Conservation (phyloP, 1,140 invertebrate genomes). For the Aphelenchoides fujianensis region DNA sequence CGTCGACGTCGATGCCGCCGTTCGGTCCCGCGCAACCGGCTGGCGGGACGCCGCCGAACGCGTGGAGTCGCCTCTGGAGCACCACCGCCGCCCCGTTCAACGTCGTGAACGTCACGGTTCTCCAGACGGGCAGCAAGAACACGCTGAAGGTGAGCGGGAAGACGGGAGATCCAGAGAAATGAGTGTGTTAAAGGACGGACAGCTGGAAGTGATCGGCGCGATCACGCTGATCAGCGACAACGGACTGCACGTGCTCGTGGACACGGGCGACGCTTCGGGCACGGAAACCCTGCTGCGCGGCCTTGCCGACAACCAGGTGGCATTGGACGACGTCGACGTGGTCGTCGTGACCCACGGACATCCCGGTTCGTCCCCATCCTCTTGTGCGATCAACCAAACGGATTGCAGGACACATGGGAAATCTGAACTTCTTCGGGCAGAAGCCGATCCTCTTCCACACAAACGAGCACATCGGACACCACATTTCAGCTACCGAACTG, state of each 20-base stretch:
- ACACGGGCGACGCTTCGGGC: conserved; percentile 49
- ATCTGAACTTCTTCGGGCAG: conserved; percentile 58
- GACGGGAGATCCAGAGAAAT: background rate
- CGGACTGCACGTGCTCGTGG: conserved; percentile 48
- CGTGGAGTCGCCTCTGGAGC: conserved; percentile 49
- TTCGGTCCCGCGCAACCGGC: conserved; percentile 19
- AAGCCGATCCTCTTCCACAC: conserved; percentile 54
- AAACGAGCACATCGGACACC: conserved; percentile 53
- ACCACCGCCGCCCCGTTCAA: conserved; percentile 41
- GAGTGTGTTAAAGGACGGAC: conserved; percentile 50
- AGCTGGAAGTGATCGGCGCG: conserved; percentile 46
- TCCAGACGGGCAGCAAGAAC: conserved; percentile 49
- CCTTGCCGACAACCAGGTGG: conserved; percentile 45
- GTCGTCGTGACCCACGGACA: conserved; percentile 56
- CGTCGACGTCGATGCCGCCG: conserved; percentile 10
- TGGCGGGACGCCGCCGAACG: conserved; percentile 27
- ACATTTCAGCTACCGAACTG: conserved; percentile 50
- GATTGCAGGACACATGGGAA: conserved; percentile 40
- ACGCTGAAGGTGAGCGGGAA: conserved; percentile 36
- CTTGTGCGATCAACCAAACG: too few species aligned
- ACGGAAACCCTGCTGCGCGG: conserved; percentile 52
- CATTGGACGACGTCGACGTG: conserved; percentile 47
- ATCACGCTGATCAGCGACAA: conserved; percentile 55
- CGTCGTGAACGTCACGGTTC: conserved; percentile 50
- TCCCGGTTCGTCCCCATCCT: conserved; percentile 27